A percentile compares a stretch with the other conserved stretches of the same genome.
phyloP scores from a whole-genome alignment of 2,888 invertebrate genomes.

The Eristalinus sepulchralis region DNA sequence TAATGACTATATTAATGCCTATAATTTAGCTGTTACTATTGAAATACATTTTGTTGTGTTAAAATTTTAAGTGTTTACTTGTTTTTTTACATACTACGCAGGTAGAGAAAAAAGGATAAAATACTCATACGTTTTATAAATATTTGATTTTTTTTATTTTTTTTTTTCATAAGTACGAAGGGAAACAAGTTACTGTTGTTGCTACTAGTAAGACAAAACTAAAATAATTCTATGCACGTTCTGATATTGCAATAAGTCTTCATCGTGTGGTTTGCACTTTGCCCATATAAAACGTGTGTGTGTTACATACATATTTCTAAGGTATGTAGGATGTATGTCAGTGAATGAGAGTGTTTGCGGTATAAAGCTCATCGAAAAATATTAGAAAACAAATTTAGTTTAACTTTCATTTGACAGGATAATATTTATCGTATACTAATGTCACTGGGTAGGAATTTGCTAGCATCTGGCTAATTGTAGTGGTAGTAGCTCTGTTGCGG shows the following conservation, averaged over 20 bases:
- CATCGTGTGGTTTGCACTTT: conserved; percentile 67
- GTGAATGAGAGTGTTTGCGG: conserved; percentile 26
- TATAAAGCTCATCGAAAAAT: conserved; percentile 60
- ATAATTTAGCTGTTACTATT: conserved; percentile 42
- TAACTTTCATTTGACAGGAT: conserved; percentile 40
- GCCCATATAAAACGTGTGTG: conserved; percentile 70
- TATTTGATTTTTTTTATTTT: conserved; percentile 22
- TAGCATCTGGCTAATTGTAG: conserved; percentile 56
- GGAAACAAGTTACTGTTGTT: conserved; percentile 56
- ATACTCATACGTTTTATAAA: conserved; percentile 50
- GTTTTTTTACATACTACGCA: conserved; percentile 67
- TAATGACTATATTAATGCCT: conserved; percentile 67
- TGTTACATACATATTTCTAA: not conserved
- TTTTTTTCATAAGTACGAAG: conserved; percentile 39
- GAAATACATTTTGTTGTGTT: conserved; percentile 1
- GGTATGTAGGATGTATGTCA: not conserved
- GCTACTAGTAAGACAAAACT: conserved; percentile 48
- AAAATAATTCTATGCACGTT: conserved; percentile 69
- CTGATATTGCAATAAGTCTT: conserved; percentile 71
- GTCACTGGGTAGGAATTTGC: conserved; percentile 58
- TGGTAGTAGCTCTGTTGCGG: conserved; percentile 65
- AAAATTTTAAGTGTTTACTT: not conserved
- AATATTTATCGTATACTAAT: conserved; percentile 56
- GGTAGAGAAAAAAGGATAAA: conserved; percentile 69
- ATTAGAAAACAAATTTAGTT: conserved; percentile 15